These are phyloP conservation scores for Coregonus sp. DNA, from an alignment of 2,797 vertebrate species.

Conservation along the genomic window DNA sequence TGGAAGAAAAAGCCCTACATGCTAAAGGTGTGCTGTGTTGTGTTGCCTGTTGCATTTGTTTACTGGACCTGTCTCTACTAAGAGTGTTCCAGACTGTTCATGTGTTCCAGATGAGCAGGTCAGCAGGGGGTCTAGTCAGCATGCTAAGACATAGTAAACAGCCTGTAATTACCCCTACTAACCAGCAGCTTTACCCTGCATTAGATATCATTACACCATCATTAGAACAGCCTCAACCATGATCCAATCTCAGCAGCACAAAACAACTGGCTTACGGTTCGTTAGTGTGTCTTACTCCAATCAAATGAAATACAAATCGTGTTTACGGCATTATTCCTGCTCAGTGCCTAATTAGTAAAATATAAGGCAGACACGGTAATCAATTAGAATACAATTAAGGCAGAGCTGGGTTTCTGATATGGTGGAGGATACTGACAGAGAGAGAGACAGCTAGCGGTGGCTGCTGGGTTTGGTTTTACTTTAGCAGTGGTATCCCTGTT, in stretches of 20 bases:
- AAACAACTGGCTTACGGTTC: background rate
- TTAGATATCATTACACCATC: slow-evolving; percentile 60
- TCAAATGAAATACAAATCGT: slow-evolving; percentile 47
- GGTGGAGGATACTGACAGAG: background rate
- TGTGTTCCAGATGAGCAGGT: background rate
- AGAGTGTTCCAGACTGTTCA: background rate
- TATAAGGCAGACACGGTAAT: slow-evolving; percentile 6
- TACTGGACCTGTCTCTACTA: background rate
- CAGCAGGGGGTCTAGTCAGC: background rate
- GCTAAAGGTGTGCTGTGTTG: background rate
- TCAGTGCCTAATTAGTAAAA: slow-evolving; percentile 31
- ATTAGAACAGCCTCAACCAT: slow-evolving; percentile 37
- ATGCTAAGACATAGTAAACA: background rate
- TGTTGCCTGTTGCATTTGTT: background rate
- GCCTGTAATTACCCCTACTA: slow-evolving; percentile 13
- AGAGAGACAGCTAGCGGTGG: background rate
- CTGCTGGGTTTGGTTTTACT: background rate
- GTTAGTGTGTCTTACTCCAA: slow-evolving; percentile 33
- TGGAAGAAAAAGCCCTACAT: background rate
- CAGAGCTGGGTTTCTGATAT: slow-evolving; percentile 1
- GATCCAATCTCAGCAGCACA: too few relatives aligned
- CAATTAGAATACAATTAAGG: slow-evolving; percentile 18
- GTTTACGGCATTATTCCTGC: slow-evolving; percentile 42
- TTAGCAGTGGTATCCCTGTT: background rate
- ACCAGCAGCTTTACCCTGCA: slow-evolving; percentile 57